These are phyloP conservation scores for Masnerella sp. DNA, from an alignment of 2,888 invertebrate species.

Conservation along the genomic window DNA sequence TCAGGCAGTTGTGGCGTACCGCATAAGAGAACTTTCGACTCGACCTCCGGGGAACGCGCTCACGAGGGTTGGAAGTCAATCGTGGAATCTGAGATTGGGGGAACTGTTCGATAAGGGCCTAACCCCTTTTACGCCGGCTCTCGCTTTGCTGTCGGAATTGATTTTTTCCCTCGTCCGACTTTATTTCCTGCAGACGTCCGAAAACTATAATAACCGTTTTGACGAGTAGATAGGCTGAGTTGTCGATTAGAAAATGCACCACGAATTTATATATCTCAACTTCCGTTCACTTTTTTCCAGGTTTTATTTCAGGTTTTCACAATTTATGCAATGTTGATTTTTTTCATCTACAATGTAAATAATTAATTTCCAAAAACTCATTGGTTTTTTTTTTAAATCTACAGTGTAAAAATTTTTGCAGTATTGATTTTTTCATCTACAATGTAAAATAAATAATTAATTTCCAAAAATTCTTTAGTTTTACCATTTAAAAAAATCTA, in stretches of 20 bases:
- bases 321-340: too few relatives aligned
- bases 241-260: too few relatives aligned
- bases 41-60: conserved; percentile 64
- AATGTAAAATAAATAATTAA: too few relatives aligned
- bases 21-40: conserved; percentile 64
- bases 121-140: conserved; percentile 65
- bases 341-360: too few relatives aligned
- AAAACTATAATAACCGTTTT: conserved; percentile 57
- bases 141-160: conserved; percentile 66
- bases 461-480: too few relatives aligned
- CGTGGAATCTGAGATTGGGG: conserved; percentile 71
- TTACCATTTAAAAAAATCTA: too few relatives aligned
- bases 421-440: too few relatives aligned
- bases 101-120: conserved; percentile 68
- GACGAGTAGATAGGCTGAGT: conserved; percentile 39
- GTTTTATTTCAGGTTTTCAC: too few relatives aligned
- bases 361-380: too few relatives aligned
- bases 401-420: too few relatives aligned
- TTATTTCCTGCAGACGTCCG: conserved; percentile 58
- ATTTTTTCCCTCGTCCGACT: conserved; percentile 63
- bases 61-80: conserved; percentile 72
- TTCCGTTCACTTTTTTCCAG: not conserved
- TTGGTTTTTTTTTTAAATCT: too few relatives aligned
- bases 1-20: conserved; percentile 71
- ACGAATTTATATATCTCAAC: conserved; percentile 2